Percentiles rank a stretch among this genome's conserved stretches.
These are phyloP conservation scores for Galaxea fascicularis DNA, from an alignment of 92 coral and sea anemone genomes.

Conservation along the genomic window DNA sequence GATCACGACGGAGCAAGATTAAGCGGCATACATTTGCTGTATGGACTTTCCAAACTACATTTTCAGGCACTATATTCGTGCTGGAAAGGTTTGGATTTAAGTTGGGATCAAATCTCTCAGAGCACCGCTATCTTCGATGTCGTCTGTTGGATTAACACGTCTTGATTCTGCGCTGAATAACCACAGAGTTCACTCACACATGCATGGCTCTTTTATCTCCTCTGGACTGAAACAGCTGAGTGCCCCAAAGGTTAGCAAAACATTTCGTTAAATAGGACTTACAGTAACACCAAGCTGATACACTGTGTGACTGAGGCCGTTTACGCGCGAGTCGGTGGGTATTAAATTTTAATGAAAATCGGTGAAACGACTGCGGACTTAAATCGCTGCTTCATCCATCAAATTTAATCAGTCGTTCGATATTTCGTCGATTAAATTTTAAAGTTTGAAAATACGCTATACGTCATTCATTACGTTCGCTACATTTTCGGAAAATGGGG, in stretches of 20 bases:
- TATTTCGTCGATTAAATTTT: too few species aligned
- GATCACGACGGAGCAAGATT: not conserved
- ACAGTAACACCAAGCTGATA: too few species aligned
- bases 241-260: constrained; percentile 15
- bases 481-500: too few species aligned
- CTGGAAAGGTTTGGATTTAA: not conserved
- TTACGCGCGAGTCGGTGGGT: too few species aligned
- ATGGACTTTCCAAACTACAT: not conserved
- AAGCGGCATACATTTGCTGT: not conserved
- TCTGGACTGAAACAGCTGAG: constrained; percentile 4
- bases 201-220: not conserved
- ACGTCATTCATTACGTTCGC: too few species aligned
- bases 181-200: not conserved
- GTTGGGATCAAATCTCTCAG: not conserved
- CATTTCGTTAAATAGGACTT: not conserved
- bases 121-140: not conserved
- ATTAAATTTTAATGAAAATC: too few species aligned
- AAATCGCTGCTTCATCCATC: too few species aligned
- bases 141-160: not conserved
- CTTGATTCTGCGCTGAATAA: constrained; percentile 4
- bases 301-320: too few species aligned
- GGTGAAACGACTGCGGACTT: too few species aligned
- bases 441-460: too few species aligned
- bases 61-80: not conserved
- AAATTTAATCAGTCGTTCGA: too few species aligned